Conservation (phyloP, 2,113 vertebrate species). For the Crotalus viridis region DNA sequence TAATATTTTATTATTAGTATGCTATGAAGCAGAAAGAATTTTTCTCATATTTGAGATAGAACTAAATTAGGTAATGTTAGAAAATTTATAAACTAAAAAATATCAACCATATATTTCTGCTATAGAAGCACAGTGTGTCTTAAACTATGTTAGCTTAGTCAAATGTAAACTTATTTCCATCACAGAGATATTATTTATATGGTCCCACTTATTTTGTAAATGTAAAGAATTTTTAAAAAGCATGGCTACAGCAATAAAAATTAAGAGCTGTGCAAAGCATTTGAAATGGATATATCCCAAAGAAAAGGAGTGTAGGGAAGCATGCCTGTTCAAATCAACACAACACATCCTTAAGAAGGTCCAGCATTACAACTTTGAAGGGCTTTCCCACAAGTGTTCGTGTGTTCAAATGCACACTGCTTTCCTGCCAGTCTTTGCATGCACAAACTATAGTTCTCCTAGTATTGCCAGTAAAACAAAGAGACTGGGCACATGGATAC, state of each 20-base stretch:
- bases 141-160: background rate
- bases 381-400: background rate
- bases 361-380: background rate
- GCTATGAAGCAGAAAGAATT: background rate
- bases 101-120: background rate
- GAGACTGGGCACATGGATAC: background rate
- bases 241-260: constrained; percentile 2
- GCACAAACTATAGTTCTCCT: background rate
- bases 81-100: background rate
- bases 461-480: background rate
- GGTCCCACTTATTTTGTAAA: background rate
- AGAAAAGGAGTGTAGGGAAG: background rate
- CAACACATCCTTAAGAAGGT: background rate
- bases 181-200: background rate
- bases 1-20: background rate
- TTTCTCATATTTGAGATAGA: background rate
- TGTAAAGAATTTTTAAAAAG: constrained; percentile 15
- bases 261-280: constrained; percentile 24
- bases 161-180: background rate
- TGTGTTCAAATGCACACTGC: background rate
- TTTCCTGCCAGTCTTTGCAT: background rate
- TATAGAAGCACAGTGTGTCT: background rate
- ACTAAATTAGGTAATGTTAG: background rate
- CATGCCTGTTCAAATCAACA: background rate
- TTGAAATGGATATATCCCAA: background rate